A percentile compares a stretch with the other conserved stretches of the same genome.
Conservation (phyloP, 1,140 invertebrate genomes). For the Zaprionus africanus region DNA sequence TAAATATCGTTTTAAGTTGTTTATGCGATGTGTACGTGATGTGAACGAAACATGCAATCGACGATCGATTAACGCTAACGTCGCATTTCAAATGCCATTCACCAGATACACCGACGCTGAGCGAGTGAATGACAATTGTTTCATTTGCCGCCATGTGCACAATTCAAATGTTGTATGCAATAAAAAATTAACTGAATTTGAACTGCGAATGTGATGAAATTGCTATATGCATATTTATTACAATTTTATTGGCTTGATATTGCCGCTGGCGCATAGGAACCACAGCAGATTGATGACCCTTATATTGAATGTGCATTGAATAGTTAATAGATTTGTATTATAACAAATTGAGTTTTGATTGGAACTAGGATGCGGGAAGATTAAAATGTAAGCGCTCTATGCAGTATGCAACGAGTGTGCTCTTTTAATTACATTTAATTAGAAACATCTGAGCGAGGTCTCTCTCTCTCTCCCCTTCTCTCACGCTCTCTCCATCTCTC, state of each 20-base stretch:
- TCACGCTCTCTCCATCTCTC: conserved; percentile 1
- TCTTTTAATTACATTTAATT: conserved; percentile 69
- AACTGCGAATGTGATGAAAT: not conserved
- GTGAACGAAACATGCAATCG: too few species aligned
- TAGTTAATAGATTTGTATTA: conserved; percentile 70
- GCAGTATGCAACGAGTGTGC: not conserved
- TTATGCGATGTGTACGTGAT: not conserved
- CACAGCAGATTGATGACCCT: conserved; percentile 25
- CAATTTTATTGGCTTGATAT: conserved; percentile 57
- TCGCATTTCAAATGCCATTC: not conserved
- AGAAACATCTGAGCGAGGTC: conserved; percentile 56
- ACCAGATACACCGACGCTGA: not conserved
- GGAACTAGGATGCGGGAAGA: conserved; percentile 55
- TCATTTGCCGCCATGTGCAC: conserved; percentile 7
- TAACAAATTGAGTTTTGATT: conserved; percentile 77
- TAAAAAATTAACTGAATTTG: not conserved
- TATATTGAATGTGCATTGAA: conserved; percentile 58
- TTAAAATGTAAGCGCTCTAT: conserved; percentile 8
- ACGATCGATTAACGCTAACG: not conserved
- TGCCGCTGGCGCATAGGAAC: conserved; percentile 37
- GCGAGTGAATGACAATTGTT: conserved; percentile 3
- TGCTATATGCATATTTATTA: conserved; percentile 36
- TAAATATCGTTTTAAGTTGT: not conserved
- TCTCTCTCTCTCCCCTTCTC: conserved; percentile 11
- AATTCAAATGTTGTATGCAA: conserved; percentile 17